Conservation (phyloP, 2,888 invertebrate species). For the Pollenia amentaria region DNA sequence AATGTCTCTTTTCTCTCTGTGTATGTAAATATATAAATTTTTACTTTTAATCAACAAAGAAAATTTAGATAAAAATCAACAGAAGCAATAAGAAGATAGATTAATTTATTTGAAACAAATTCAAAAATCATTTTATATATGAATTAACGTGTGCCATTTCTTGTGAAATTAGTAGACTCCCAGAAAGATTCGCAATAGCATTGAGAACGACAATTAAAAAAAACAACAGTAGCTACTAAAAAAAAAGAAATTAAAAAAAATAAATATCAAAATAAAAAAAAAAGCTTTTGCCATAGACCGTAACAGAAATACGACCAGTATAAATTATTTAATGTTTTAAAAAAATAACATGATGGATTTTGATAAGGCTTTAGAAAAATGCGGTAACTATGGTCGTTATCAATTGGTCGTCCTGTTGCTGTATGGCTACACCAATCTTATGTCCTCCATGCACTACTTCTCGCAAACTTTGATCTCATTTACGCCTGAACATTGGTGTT, state of each 20-base stretch:
- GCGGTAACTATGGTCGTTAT: slow-evolving; percentile 86
- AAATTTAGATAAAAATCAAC: too few species aligned
- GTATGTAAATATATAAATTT: too few species aligned
- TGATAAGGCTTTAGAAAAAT: slow-evolving; percentile 85
- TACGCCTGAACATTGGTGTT: slow-evolving; percentile 85
- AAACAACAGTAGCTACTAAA: neutral
- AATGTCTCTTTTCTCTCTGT: too few species aligned
- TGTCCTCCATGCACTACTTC: slow-evolving; percentile 87
- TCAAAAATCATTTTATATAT: too few species aligned
- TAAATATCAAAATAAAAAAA: too few species aligned
- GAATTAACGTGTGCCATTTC: too few species aligned
- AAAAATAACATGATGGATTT: slow-evolving; percentile 81
- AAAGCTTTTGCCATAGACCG: neutral
- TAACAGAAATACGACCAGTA: slow-evolving; percentile 59
- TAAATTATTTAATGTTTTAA: too few species aligned
- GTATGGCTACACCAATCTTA: slow-evolving; percentile 85
- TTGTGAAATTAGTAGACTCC: too few species aligned
- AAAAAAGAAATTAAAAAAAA: too few species aligned
- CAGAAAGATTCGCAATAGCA: neutral
- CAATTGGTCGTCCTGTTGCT: slow-evolving; percentile 85
- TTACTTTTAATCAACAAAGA: too few species aligned
- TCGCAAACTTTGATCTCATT: slow-evolving; percentile 87
- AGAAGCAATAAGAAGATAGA: too few species aligned
- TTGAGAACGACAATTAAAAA: neutral
- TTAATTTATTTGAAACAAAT: too few species aligned